Evolutionary conservation across 2,797 vertebrate genomes (phyloP).

Genomic region (Xerus rutilus): DNA sequence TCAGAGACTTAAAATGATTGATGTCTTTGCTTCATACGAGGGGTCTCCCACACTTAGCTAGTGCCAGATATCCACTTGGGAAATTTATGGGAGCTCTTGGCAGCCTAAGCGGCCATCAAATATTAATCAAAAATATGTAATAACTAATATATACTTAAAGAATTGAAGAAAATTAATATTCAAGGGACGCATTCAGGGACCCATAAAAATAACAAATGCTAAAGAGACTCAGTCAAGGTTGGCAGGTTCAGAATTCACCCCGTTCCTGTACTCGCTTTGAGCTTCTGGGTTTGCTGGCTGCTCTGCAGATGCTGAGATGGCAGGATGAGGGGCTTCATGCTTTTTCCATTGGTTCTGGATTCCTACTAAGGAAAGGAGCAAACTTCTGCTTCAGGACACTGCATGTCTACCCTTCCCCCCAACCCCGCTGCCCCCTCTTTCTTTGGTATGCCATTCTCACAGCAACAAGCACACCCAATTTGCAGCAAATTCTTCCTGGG

Average conservation of each 20-base stretch:
- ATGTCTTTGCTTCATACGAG: constrained; percentile 80
- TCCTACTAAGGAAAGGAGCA: too few species aligned
- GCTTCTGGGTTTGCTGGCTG: constrained; percentile 6
- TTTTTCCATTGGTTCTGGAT: background rate
- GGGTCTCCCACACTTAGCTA: constrained; percentile 83
- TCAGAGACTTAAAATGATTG: constrained; percentile 83
- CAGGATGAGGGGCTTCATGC: background rate
- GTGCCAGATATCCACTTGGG: constrained; percentile 81
- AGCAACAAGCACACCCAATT: background rate
- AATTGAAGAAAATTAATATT: constrained; percentile 86
- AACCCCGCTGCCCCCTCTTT: rapidly evolving
- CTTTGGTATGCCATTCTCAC: background rate
- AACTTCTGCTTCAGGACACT: background rate
- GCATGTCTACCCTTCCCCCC: background rate
- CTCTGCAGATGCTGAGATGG: background rate
- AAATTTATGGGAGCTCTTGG: constrained; percentile 86
- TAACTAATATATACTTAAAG: constrained; percentile 87
- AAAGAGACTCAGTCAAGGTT: constrained; percentile 77
- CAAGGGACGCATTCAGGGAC: constrained; percentile 81
- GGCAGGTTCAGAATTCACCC: constrained; percentile 75
- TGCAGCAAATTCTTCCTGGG: background rate
- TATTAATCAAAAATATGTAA: constrained; percentile 88
- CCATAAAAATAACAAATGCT: constrained; percentile 86
- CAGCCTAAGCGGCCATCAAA: constrained; percentile 86
- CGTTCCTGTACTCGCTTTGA: background rate